Evolutionary conservation across 2,113 vertebrate genomes (phyloP).

Genomic region (Spermophilus dauricus): DNA sequence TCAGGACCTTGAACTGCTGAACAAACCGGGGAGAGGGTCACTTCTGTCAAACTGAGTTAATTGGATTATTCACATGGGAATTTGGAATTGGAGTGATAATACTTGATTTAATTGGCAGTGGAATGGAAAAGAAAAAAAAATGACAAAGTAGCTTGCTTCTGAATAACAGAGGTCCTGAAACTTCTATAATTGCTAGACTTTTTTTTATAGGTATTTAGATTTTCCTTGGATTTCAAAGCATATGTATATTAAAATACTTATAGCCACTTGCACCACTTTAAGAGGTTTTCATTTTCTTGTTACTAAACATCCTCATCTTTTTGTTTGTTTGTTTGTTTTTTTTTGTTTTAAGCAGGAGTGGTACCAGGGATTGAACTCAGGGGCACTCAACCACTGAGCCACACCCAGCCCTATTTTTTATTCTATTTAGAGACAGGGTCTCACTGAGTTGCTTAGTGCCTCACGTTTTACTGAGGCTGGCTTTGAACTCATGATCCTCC

Average conservation of each 20-base stretch:
- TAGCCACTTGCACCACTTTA: background rate
- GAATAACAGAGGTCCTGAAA: background rate
- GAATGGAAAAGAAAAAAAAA: background rate
- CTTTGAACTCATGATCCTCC: too few relatives aligned
- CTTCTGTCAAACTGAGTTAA: background rate
- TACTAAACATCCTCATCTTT: background rate
- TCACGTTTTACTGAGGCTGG: too few relatives aligned
- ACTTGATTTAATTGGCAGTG: background rate
- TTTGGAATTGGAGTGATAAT: background rate
- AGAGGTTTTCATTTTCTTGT: constrained; percentile 9
- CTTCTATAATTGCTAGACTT: background rate
- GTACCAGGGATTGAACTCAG: too few relatives aligned
- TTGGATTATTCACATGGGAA: background rate
- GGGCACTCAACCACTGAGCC: too few relatives aligned
- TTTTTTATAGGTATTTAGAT: background rate
- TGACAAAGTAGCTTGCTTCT: background rate
- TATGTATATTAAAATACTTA: background rate
- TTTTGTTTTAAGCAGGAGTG: too few relatives aligned
- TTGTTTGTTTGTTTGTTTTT: too few relatives aligned
- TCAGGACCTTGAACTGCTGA: background rate
- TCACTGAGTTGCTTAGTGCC: too few relatives aligned
- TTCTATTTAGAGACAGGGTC: too few relatives aligned
- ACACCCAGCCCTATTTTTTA: too few relatives aligned
- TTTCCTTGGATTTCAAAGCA: background rate
- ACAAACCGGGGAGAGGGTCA: background rate